Evolutionary conservation across 1,140 invertebrate species (phyloP).

Genomic region (Atta cephalotes): DNA sequence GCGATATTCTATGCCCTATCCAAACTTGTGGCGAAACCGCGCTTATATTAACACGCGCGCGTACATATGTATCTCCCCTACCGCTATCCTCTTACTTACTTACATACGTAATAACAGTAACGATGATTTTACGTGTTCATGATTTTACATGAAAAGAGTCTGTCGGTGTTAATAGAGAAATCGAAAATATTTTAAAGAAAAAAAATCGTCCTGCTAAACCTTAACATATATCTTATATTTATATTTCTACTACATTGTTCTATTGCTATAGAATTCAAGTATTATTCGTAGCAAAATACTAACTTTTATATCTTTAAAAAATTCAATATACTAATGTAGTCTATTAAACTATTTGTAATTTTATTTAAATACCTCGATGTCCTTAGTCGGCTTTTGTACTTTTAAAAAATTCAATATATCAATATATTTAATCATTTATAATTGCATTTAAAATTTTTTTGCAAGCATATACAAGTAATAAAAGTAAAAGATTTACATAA

Average conservation of each 20-base stretch:
- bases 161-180: neutral
- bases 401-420: neutral
- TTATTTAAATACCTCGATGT: too few species aligned
- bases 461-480: too few species aligned
- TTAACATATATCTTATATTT: neutral
- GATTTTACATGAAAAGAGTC: neutral
- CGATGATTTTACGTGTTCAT: constrained; percentile 1
- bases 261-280: neutral
- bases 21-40: constrained; percentile 73
- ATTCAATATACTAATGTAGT: too few species aligned
- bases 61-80: neutral
- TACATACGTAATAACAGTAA: constrained; percentile 40
- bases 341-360: too few species aligned
- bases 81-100: neutral
- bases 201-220: neutral
- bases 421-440: neutral
- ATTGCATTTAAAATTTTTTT: too few species aligned
- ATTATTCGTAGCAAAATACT: neutral
- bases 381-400: neutral
- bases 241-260: neutral
- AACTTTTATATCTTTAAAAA: neutral
- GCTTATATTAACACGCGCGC: constrained; percentile 64
- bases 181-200: neutral
- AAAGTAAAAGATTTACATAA: too few species aligned
- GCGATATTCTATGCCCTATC: constrained; percentile 74